A percentile compares a stretch with the other conserved stretches of the same genome.
phyloP scores from a whole-genome alignment of 2,888 invertebrate genomes.

The Synergus gifuensis region DNA sequence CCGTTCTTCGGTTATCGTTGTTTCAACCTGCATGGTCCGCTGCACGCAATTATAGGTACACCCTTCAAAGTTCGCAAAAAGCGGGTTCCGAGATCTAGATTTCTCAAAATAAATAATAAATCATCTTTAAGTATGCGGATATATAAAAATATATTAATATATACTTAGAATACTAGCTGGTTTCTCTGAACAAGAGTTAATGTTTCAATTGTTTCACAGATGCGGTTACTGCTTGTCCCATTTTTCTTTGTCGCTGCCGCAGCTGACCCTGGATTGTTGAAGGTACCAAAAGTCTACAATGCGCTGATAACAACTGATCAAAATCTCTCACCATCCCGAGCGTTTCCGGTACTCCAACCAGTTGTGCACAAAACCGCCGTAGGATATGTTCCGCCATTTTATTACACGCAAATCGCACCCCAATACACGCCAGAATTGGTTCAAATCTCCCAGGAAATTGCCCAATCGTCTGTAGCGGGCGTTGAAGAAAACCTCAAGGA shows the following conservation, averaged over 20 bases:
- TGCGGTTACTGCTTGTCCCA: slow-evolving; percentile 45
- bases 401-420: slow-evolving; percentile 68
- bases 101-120: no score
- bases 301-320: slow-evolving; percentile 89
- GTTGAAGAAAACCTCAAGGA: slow-evolving; percentile 21
- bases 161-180: no score
- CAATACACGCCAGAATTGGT: slow-evolving; percentile 63
- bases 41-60: slow-evolving; percentile 25
- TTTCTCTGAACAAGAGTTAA: background rate
- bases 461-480: slow-evolving; percentile 4
- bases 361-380: slow-evolving; percentile 83
- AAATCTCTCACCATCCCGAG: slow-evolving; percentile 86
- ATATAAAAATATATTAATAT: no score
- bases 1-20: slow-evolving; percentile 51
- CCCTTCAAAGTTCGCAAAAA: slow-evolving; percentile 9
- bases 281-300: slow-evolving; percentile 88
- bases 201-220: slow-evolving; percentile 46
- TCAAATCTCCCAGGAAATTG: slow-evolving; percentile 49
- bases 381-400: slow-evolving; percentile 75
- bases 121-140: no score
- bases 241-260: slow-evolving; percentile 61
- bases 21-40: slow-evolving; percentile 49
- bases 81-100: background rate
- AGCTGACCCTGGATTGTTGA: slow-evolving; percentile 78
- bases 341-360: slow-evolving; percentile 87